Evolutionary conservation across 2,113 vertebrate species (phyloP).

Genomic region (Lucifuga dentata): DNA sequence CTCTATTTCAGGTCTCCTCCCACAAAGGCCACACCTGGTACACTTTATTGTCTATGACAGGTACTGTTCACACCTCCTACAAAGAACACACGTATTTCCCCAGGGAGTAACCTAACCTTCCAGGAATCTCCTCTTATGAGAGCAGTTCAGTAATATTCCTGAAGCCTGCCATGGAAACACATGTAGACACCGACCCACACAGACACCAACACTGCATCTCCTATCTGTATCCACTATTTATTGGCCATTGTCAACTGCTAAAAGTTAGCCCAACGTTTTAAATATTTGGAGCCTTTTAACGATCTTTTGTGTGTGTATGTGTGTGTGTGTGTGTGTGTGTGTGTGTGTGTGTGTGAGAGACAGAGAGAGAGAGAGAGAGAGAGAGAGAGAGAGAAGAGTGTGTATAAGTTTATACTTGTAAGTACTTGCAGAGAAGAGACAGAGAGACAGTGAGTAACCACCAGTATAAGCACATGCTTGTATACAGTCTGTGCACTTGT

Average conservation of each 20-base stretch:
- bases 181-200: slow-evolving; percentile 1
- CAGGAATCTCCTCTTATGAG: slow-evolving; percentile 50
- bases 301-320: no score
- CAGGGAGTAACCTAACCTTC: slow-evolving; percentile 60
- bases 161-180: slow-evolving; percentile 19
- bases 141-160: slow-evolving; percentile 37
- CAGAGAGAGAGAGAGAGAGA: slow-evolving; percentile 16
- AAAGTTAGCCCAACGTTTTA: slow-evolving; percentile 6
- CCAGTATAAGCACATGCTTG: slow-evolving; percentile 36
- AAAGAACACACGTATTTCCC: slow-evolving; percentile 55
- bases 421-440: slow-evolving; percentile 37
- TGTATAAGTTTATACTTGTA: slow-evolving; percentile 37
- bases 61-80: slow-evolving; percentile 53
- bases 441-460: slow-evolving; percentile 13
- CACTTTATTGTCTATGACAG: slow-evolving; percentile 37
- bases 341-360: slow-evolving; percentile 26
- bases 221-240: not conserved
- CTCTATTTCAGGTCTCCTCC: slow-evolving; percentile 19
- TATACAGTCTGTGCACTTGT: not conserved
- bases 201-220: slow-evolving; percentile 5
- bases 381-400: slow-evolving; percentile 12
- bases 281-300: slow-evolving; percentile 11
- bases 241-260: not conserved
- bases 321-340: slow-evolving; percentile 12
- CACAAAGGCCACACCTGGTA: slow-evolving; percentile 55